Percentiles rank a stretch among this genome's conserved stretches.
phyloP scores from a whole-genome alignment of 1,140 invertebrate genomes.

The Diorhabda carinulata region DNA sequence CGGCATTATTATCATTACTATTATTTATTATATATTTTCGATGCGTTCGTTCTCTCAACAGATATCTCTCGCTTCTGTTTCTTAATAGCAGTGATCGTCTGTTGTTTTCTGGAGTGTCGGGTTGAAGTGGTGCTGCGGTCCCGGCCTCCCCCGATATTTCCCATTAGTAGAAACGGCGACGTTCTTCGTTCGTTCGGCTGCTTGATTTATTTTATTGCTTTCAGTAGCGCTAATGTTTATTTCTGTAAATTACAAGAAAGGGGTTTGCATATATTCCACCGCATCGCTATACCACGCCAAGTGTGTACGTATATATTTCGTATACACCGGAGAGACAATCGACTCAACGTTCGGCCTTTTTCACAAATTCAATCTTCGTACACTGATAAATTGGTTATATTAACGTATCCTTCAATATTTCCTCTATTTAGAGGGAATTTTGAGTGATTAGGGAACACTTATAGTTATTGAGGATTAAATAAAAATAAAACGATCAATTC shows the following conservation, averaged over 20 bases:
- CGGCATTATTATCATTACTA: too few species aligned
- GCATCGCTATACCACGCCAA: constrained; percentile 8
- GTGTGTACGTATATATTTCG: constrained; percentile 9
- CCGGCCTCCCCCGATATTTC: constrained; percentile 36
- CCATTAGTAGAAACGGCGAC: constrained; percentile 38
- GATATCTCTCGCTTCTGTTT: constrained; percentile 12
- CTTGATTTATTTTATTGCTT: constrained; percentile 49
- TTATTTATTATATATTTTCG: too few species aligned
- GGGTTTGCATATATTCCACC: constrained; percentile 40
- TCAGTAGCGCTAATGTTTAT: constrained; percentile 49
- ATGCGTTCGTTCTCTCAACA: background rate
- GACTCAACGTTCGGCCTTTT: background rate
- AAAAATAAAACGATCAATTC: background rate
- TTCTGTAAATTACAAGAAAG: constrained; percentile 49
- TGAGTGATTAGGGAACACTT: background rate
- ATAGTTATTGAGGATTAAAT: background rate
- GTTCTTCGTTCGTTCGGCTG: constrained; percentile 37
- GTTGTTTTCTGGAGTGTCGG: constrained; percentile 26
- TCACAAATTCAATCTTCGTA: background rate
- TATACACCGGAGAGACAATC: background rate
- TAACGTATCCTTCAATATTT: background rate
- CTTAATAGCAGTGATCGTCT: constrained; percentile 28
- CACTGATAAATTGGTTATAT: background rate
- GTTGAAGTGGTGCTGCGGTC: constrained; percentile 14
- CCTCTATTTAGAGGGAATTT: background rate